Percentiles rank a stretch among this genome's conserved stretches.
Conservation (phyloP, 2,113 vertebrate genomes). For the Lichenostomus cassidix region DNA sequence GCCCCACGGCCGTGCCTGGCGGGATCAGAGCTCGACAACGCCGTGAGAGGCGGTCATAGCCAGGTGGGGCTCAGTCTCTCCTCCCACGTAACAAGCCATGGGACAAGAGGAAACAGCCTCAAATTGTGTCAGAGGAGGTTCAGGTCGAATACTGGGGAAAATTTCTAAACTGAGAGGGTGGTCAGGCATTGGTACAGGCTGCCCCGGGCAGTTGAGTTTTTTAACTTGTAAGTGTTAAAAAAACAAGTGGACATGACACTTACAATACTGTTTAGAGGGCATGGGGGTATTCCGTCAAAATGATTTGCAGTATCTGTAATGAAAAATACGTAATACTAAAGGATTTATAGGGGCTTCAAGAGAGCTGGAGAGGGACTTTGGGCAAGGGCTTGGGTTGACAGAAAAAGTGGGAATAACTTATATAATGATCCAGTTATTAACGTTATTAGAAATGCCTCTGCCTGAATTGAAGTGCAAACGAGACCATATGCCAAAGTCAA, state of each 20-base stretch:
- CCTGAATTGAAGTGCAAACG: too few species aligned
- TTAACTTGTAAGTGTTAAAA: not conserved
- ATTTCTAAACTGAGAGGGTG: not conserved
- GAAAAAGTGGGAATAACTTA: not conserved
- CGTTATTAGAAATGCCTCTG: too few species aligned
- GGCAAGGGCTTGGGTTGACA: not conserved
- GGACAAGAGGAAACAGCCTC: not conserved
- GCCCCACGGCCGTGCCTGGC: too few species aligned
- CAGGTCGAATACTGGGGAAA: not conserved
- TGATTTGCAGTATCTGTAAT: not conserved
- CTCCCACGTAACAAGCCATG: not conserved
- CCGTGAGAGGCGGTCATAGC: not conserved
- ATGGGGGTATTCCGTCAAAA: not conserved
- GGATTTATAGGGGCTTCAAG: not conserved
- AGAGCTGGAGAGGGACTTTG: not conserved
- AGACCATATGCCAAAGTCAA: too few species aligned
- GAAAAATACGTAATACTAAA: not conserved
- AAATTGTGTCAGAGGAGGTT: not conserved
- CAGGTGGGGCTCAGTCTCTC: not conserved
- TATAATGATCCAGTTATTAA: too few species aligned
- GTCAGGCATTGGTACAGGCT: not conserved
- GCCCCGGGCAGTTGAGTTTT: not conserved
- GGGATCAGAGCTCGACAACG: not conserved
- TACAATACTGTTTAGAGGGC: not conserved
- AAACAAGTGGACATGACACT: not conserved